A percentile compares a stretch with the other conserved stretches of the same genome.
Evolutionary conservation across 2,113 vertebrate genomes (phyloP).

Genomic region (Heterotis niloticus): DNA sequence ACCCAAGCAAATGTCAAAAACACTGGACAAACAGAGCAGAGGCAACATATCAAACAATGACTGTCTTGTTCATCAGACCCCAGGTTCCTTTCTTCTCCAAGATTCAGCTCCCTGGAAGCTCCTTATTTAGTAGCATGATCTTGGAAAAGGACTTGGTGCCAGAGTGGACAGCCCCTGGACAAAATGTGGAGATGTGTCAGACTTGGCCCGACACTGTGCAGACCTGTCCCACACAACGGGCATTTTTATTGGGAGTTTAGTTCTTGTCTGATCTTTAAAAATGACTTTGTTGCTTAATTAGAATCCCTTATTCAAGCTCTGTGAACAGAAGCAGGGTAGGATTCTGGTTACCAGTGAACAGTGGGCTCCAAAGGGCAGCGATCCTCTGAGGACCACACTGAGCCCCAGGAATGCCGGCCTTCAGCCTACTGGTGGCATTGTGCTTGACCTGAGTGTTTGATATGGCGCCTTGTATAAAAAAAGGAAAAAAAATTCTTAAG

Average conservation of each 20-base stretch:
- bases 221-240: background rate
- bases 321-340: background rate
- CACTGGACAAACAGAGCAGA: conserved; percentile 49
- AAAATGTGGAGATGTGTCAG: background rate
- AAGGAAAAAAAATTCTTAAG: conserved; percentile 10
- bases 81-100: conserved; percentile 44
- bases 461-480: background rate
- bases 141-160: background rate
- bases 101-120: background rate
- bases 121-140: background rate
- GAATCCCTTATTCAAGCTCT: conserved; percentile 13
- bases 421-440: conserved; percentile 12
- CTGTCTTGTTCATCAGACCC: conserved; percentile 49
- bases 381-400: conserved; percentile 27
- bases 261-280: conserved; percentile 18
- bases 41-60: conserved; percentile 53
- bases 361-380: conserved; percentile 28
- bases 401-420: conserved; percentile 21
- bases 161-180: background rate
- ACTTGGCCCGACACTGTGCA: background rate
- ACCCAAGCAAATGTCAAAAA: conserved; percentile 58
- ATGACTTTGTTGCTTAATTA: conserved; percentile 23
- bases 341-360: conserved; percentile 28
- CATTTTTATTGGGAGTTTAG: background rate
- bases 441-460: conserved; percentile 5